Conservation (phyloP, 2,113 vertebrate genomes). For the Corynorhinus townsendii region DNA sequence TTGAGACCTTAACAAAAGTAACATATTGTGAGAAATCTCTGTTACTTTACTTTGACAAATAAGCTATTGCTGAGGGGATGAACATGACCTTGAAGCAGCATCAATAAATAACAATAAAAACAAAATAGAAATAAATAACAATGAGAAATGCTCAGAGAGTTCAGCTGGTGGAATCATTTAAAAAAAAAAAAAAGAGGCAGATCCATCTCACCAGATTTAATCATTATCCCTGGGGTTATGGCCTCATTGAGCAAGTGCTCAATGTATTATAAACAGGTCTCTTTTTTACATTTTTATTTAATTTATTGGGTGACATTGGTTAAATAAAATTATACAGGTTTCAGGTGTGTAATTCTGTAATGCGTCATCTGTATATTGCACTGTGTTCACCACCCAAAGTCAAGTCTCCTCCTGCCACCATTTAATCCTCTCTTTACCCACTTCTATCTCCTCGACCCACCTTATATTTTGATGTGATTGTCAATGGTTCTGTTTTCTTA, state of each 20-base stretch:
- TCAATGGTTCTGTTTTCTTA: background rate
- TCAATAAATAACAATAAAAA: slow-evolving; percentile 5
- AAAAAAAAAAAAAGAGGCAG: background rate
- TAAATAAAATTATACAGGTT: background rate
- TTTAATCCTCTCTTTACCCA: background rate
- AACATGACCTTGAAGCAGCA: background rate
- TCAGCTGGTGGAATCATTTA: background rate
- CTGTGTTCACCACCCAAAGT: background rate
- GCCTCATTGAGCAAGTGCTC: slow-evolving; percentile 28
- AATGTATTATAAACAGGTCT: background rate
- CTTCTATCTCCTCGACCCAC: background rate
- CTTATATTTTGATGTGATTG: background rate
- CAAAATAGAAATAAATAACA: background rate
- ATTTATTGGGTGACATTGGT: background rate
- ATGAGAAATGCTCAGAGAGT: background rate
- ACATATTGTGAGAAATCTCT: background rate
- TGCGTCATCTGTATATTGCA: background rate
- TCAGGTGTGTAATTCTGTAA: background rate
- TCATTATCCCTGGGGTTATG: background rate
- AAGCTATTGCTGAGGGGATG: background rate
- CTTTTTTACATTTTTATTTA: background rate
- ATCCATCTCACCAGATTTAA: slow-evolving; percentile 6
- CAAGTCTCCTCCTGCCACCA: background rate
- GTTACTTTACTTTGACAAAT: background rate
- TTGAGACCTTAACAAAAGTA: background rate